Percentiles rank a stretch among this genome's conserved stretches.
Conservation (phyloP, 2,797 vertebrate species). For the Hyperoplus immaculatus region DNA sequence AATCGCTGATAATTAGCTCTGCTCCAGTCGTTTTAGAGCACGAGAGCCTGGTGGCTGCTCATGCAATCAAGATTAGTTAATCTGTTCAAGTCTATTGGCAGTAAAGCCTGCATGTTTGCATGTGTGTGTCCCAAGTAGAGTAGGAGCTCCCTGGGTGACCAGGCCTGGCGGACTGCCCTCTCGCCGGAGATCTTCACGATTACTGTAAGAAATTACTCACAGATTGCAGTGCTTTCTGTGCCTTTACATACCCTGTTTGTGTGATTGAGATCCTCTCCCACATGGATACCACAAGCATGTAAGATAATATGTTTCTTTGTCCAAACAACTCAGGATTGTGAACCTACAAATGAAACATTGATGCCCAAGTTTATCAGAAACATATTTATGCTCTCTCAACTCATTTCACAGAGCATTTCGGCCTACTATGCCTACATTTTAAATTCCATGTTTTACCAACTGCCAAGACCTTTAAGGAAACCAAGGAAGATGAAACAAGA, state of each 20-base stretch:
- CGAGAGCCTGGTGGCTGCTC: constrained; percentile 66
- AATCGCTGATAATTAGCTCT: constrained; percentile 68
- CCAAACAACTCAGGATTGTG: constrained; percentile 49
- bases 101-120: constrained; percentile 61
- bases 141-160: constrained; percentile 63
- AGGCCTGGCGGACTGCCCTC: constrained; percentile 63
- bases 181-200: constrained; percentile 73
- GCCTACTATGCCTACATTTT: constrained; percentile 29
- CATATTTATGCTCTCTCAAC: constrained; percentile 30
- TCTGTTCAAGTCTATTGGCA: constrained; percentile 74
- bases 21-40: constrained; percentile 64
- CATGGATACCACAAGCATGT: constrained; percentile 35
- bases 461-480: constrained; percentile 26
- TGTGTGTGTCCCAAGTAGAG: constrained; percentile 36
- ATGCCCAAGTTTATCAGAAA: constrained; percentile 49
- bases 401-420: constrained; percentile 37
- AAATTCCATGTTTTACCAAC: constrained; percentile 21
- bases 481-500: background rate
- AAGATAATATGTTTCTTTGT: constrained; percentile 56
- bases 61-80: constrained; percentile 77
- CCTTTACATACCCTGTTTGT: constrained; percentile 40
- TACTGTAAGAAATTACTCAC: constrained; percentile 84
- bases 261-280: constrained; percentile 40
- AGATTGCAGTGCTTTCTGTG: constrained; percentile 76
- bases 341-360: constrained; percentile 64